phyloP scores from a whole-genome alignment of 2,113 vertebrate genomes.

The Mionectes macconnelli region DNA sequence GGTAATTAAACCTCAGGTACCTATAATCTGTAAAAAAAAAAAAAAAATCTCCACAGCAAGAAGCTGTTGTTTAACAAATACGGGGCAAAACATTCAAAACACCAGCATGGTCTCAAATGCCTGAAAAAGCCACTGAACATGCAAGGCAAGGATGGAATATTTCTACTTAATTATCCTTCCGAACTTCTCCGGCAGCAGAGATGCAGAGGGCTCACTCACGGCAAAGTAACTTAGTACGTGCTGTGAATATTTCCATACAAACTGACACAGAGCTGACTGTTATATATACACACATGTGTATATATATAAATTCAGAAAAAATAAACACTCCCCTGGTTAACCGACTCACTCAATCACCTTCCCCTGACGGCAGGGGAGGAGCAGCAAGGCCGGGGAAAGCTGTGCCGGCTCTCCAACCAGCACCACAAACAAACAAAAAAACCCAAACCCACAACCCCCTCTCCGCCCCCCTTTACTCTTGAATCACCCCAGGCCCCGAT shows the following conservation, averaged over 20 bases:
- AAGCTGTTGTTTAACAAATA: background rate
- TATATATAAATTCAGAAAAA: background rate
- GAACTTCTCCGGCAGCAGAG: background rate
- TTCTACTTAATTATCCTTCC: background rate
- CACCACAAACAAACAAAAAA: no score
- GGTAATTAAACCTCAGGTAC: background rate
- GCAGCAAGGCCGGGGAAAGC: background rate
- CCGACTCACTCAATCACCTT: background rate
- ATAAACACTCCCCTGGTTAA: background rate
- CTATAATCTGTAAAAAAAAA: background rate
- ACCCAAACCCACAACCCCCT: no score
- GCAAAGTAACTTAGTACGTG: background rate
- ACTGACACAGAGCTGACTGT: background rate
- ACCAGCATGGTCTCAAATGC: background rate
- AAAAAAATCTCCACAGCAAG: background rate
- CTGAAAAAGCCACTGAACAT: background rate
- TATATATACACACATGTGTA: accelerated
- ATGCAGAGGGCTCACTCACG: accelerated
- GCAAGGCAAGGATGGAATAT: background rate
- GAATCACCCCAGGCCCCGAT: accelerated
- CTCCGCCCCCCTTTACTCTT: no score
- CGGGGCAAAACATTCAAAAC: background rate
- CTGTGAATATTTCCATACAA: background rate
- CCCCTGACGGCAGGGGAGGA: background rate
- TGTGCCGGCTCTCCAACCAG: background rate